phyloP scores from a whole-genome alignment of 2,113 vertebrate species.

The Lepus europaeus region DNA sequence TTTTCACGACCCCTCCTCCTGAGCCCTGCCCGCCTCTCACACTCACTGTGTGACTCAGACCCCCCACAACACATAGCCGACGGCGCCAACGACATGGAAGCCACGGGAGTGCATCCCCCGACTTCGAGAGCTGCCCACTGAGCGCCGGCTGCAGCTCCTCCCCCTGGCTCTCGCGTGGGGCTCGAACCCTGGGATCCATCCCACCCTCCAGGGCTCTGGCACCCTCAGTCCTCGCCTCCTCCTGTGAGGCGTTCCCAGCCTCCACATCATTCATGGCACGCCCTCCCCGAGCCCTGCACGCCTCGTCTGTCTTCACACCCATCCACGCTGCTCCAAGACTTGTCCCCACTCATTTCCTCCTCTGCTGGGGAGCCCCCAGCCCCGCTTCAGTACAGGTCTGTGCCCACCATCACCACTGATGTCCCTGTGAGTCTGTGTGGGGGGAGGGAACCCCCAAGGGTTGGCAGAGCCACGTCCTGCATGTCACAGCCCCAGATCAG shows the following conservation, averaged over 20 bases:
- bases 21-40: neutral
- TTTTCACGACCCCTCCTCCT: neutral
- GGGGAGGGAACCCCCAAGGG: neutral
- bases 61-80: neutral
- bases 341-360: neutral
- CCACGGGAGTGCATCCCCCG: neutral
- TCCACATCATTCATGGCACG: no score
- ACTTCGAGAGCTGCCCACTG: neutral
- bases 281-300: neutral
- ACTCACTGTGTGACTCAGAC: neutral
- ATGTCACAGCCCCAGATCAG: neutral
- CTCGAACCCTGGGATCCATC: neutral
- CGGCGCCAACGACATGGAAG: neutral
- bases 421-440: neutral
- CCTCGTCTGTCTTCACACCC: neutral
- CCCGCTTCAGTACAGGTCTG: neutral
- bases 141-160: neutral
- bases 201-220: neutral
- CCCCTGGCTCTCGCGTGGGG: neutral
- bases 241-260: rapidly evolving
- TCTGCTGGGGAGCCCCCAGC: neutral
- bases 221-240: neutral
- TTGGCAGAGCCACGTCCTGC: neutral
- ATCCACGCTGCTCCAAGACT: neutral
- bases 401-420: neutral